Evolutionary conservation across 2,113 vertebrate genomes (phyloP), one percentile per base, ranked within the genome.

Genomic region (Casuarius casuarius): DNA sequence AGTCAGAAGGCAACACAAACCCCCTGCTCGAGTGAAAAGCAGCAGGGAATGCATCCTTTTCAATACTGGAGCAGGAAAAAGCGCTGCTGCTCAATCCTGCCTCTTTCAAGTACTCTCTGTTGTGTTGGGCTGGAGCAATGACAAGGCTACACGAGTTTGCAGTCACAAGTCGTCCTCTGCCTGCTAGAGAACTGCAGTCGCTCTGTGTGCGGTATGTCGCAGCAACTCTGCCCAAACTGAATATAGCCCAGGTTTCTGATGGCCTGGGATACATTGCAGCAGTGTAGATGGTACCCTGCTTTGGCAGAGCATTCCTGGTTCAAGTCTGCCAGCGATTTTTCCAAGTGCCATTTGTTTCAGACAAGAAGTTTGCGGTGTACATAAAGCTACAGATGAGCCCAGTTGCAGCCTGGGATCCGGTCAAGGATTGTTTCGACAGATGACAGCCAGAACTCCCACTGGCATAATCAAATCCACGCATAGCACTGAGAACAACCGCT

Each of bases 371-470:
- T 95, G 93, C 52, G 81, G 89, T 87, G 42, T 71, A 59, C 77
- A 65, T 84, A 84, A 89, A 91, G 86, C 73, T 93, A 38, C 89
- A 89, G 92, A 94, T 85, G 88, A 95, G 48, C 52, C 81, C 74
- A 48, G 0, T 68, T 84, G 78, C 54, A 96, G 87, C 87, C 71
- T 91, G 87, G 66, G 93, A 54, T 94, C 95, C 4, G 12, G 80
- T 92, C 62, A 92, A 79, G 74, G 66, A 84, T 92, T 89, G 72
- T 87, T 96, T 92, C 84, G 87, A 26, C 49, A 96, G 66, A 95
- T 84, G 94, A 96, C 89, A 93, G 84, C 66, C 76, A 95, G 93
- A 93, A 85, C 80, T 95, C 92, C 91, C 84, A 81, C 77, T 89
- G 74, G 71, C 72, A 87, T 95, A 94, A 90, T 94, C 58, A 95